Conservation (phyloP, 2,888 invertebrate genomes). For the Calliscelio sp. region DNA sequence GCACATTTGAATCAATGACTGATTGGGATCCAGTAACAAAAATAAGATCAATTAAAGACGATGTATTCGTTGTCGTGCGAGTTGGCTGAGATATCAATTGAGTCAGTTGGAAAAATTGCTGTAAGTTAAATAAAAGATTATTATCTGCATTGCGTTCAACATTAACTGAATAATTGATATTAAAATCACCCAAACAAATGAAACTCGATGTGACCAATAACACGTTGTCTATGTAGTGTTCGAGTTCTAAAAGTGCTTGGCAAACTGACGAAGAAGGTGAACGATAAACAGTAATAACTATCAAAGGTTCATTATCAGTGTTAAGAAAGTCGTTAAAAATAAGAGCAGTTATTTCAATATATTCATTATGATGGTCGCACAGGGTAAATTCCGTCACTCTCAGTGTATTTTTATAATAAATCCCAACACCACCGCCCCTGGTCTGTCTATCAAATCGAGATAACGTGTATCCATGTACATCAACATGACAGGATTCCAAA, state of each 20-base stretch:
- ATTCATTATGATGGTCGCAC: background rate
- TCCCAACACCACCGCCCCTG: background rate
- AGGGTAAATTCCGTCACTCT: background rate
- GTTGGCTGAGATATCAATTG: background rate
- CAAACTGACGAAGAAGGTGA: background rate
- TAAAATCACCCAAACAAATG: conserved; percentile 18
- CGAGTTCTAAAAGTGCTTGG: background rate
- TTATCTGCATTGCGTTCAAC: no score
- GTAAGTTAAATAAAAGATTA: background rate
- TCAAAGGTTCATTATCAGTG: background rate
- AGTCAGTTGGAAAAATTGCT: background rate
- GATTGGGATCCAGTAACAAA: background rate
- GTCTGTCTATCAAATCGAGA: background rate
- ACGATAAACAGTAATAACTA: background rate
- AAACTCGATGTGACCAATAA: background rate
- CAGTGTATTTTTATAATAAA: conserved; percentile 4
- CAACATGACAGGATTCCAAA: background rate
- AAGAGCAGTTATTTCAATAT: background rate
- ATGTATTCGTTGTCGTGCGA: background rate
- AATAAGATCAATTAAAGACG: conserved; percentile 6
- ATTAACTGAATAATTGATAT: no score
- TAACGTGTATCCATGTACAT: background rate
- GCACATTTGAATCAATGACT: background rate
- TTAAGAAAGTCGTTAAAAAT: background rate
- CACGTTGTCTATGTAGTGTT: background rate